phyloP scores from a whole-genome alignment of 2,888 invertebrate genomes.

The Amphipoea oculea region DNA sequence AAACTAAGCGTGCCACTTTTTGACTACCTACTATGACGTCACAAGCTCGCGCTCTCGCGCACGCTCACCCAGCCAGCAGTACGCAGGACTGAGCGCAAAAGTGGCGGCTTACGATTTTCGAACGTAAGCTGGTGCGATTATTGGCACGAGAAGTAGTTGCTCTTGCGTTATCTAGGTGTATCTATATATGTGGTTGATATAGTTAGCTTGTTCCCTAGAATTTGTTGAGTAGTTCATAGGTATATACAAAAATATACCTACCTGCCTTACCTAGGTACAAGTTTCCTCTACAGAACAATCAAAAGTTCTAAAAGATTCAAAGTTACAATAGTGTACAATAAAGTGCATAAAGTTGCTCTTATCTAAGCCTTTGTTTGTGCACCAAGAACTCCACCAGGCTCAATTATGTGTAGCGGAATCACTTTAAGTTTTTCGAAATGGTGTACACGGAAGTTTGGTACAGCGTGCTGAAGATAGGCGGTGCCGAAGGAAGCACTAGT shows the following conservation, averaged over 20 bases:
- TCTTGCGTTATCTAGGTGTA: too few species aligned
- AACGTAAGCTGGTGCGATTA: too few species aligned
- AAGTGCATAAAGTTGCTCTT: slow-evolving; percentile 53
- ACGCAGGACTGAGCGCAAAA: too few species aligned
- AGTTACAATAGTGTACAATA: slow-evolving; percentile 37
- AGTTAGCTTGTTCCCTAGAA: too few species aligned
- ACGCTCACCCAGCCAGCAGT: too few species aligned
- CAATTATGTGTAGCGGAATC: slow-evolving; percentile 46
- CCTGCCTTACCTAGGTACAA: not conserved
- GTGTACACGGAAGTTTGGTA: slow-evolving; percentile 5
- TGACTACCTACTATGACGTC: too few species aligned
- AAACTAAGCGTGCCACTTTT: too few species aligned
- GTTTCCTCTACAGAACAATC: slow-evolving; percentile 34
- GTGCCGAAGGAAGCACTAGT: not conserved
- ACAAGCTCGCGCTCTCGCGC: too few species aligned
- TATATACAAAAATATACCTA: not conserved
- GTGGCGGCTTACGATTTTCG: too few species aligned
- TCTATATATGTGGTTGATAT: too few species aligned
- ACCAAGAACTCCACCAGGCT: slow-evolving; percentile 48
- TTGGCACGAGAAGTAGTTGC: too few species aligned
- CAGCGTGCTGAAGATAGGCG: not conserved
- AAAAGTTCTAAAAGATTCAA: slow-evolving; percentile 47
- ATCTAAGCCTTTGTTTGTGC: slow-evolving; percentile 56
- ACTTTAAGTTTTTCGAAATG: slow-evolving; percentile 42
- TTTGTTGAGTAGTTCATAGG: too few species aligned